phyloP scores from a whole-genome alignment of 2,797 vertebrate genomes.

The Halcyon leucocephala region DNA sequence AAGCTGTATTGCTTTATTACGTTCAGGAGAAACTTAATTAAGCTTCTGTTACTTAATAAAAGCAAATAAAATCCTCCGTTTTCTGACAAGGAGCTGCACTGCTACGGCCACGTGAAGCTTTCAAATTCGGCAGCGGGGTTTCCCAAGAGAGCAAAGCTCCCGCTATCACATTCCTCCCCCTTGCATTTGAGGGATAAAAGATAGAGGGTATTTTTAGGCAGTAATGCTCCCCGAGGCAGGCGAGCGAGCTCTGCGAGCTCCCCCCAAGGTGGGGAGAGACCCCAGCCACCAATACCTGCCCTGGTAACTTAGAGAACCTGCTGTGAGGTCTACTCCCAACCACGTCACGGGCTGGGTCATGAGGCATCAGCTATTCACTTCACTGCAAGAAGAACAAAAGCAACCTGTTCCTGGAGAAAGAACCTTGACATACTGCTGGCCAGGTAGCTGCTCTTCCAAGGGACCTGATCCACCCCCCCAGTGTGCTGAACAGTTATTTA shows the following conservation, averaged over 20 bases:
- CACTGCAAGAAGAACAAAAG: neutral
- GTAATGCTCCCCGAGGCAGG: neutral
- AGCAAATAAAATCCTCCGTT: slow-evolving; percentile 32
- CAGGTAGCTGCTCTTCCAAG: rapidly evolving
- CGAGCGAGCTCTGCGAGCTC: neutral
- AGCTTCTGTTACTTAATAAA: slow-evolving; percentile 46
- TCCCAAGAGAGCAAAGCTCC: neutral
- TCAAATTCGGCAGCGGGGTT: neutral
- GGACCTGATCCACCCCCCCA: rapidly evolving
- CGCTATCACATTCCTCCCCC: neutral
- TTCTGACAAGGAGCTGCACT: neutral
- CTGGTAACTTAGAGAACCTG: neutral
- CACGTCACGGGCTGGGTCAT: neutral
- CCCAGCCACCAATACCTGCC: neutral
- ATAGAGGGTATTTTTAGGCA: neutral
- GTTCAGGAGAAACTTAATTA: slow-evolving; percentile 59
- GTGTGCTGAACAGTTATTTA: neutral
- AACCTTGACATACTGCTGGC: neutral
- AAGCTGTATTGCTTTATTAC: slow-evolving; percentile 4
- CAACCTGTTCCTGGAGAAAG: neutral
- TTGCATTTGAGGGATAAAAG: neutral
- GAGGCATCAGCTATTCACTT: neutral
- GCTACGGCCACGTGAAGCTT: neutral
- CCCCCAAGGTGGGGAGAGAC: neutral
- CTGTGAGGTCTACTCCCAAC: neutral